Evolutionary conservation across 2,888 invertebrate species (phyloP).

Genomic region (Sthenelais limicola): DNA sequence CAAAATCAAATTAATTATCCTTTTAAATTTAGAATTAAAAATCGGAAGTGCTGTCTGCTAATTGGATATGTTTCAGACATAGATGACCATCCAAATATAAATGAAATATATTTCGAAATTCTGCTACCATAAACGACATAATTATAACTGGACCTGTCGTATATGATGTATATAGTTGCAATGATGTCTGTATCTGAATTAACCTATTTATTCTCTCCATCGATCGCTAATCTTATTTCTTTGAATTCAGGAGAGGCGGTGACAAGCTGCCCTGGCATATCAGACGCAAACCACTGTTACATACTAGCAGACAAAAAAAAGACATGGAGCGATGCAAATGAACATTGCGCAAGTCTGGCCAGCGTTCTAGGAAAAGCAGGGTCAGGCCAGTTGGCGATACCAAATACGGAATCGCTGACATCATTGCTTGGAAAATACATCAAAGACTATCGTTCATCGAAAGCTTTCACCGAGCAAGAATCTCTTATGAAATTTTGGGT

Average conservation of each 20-base stretch:
- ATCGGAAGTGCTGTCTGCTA: too few relatives aligned
- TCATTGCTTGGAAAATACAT: not conserved
- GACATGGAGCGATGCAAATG: not conserved
- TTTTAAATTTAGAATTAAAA: too few relatives aligned
- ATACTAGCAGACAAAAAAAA: not conserved
- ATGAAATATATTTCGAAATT: too few relatives aligned
- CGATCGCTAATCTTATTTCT: not conserved
- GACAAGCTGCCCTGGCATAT: constrained; percentile 4
- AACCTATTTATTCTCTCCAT: not conserved
- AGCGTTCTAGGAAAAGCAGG: not conserved
- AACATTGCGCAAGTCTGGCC: not conserved
- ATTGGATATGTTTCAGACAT: too few relatives aligned
- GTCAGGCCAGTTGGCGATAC: not conserved
- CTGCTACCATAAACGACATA: too few relatives aligned
- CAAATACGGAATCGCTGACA: not conserved
- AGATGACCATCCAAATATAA: too few relatives aligned
- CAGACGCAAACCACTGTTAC: constrained; percentile 11
- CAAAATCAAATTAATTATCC: too few relatives aligned
- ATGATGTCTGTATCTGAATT: not conserved
- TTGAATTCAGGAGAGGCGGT: not conserved
- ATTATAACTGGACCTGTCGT: not conserved
- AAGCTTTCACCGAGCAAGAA: constrained; percentile 4
- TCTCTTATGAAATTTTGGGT: not conserved
- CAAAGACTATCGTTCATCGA: not conserved
- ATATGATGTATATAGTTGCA: not conserved